Conservation (phyloP, 64 coral and sea anemone species). For the Exaiptasia diaphana region DNA sequence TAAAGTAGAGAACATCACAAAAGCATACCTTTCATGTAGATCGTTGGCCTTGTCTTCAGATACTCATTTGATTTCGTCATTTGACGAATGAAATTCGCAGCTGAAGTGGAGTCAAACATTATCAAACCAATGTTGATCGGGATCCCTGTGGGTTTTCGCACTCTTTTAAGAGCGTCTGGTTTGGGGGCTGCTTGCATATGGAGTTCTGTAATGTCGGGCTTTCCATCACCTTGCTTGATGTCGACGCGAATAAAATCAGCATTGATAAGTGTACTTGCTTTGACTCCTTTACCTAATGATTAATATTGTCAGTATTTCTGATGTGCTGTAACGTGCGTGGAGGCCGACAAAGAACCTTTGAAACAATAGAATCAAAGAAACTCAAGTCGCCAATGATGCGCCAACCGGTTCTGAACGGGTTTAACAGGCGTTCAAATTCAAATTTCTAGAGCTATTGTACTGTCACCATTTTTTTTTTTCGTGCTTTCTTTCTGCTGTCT, state of each 20-base stretch:
- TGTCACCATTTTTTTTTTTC: too few relatives aligned
- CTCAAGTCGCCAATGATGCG: too few relatives aligned
- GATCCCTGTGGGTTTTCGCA: background rate
- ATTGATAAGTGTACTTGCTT: background rate
- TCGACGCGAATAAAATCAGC: slow-evolving; percentile 5
- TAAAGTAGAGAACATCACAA: too few relatives aligned
- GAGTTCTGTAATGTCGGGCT: background rate
- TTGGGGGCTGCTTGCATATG: background rate
- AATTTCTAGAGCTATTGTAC: too few relatives aligned
- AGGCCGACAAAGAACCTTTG: too few relatives aligned
- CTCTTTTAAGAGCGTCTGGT: background rate
- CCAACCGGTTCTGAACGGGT: too few relatives aligned
- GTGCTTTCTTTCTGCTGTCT: too few relatives aligned
- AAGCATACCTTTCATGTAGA: slow-evolving; percentile 12
- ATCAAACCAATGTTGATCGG: background rate
- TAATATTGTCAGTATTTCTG: too few relatives aligned
- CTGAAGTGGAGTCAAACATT: slow-evolving; percentile 22
- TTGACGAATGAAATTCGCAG: background rate
- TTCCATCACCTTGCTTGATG: background rate
- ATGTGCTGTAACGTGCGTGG: too few relatives aligned
- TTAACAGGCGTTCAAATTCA: too few relatives aligned
- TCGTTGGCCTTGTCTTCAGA: slow-evolving; percentile 6
- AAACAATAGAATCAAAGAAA: too few relatives aligned
- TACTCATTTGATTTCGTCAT: background rate
- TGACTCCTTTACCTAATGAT: background rate